Base-by-base conservation (phyloP, 2,888 invertebrate genomes). In the Noctua janthe region DNA sequence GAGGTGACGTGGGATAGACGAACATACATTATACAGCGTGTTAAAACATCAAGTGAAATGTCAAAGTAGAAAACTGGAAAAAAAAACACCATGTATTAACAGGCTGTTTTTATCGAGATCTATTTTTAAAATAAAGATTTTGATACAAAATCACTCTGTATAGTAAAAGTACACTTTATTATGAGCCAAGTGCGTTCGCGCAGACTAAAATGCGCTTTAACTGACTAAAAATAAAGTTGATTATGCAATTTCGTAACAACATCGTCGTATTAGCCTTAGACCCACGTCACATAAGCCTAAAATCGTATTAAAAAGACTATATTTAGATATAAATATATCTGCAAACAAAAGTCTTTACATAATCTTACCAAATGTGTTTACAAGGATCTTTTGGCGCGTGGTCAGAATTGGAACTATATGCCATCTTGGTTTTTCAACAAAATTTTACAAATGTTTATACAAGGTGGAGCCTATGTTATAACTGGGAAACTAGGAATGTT, bases 241-340 rank as follows among this genome's bases (percentile, higher is more conserved):
- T 47, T 35, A 54, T 66, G 39, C 47, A n/a, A 54, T 35, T 6
- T 54, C 43, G 47, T 64, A 20, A 39, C 13, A 54, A 47, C 11
- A 7, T 39, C 49, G 69, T 39, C n/a, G 39, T 13, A 23, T 67
- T 66, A 67, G 17, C 11, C 39, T 29, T 43, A 20, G 3, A 54
- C 78, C 71, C 81, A 81, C 83, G 81, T 66, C 78, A 77, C 66
- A n/a, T 3, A 54, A 78, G 83, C 71, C 78, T 83, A 56, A 51
- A 66, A 66, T 59, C 13, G 49, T 77, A 66, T 74, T 74, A 35
- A 43, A 74, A 71, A 56, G 70, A 56, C 8, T 78, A 77, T 71
- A 59, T 78, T 17, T 71, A 67, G 66, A 71, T 1, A 43, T 15
- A 64, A 39, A 64, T 20, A 67, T 67, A 47, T 47, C 74, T 20